Evolutionary conservation across 2,113 vertebrate genomes (phyloP).

Genomic region (Neopipo cinnamomea): DNA sequence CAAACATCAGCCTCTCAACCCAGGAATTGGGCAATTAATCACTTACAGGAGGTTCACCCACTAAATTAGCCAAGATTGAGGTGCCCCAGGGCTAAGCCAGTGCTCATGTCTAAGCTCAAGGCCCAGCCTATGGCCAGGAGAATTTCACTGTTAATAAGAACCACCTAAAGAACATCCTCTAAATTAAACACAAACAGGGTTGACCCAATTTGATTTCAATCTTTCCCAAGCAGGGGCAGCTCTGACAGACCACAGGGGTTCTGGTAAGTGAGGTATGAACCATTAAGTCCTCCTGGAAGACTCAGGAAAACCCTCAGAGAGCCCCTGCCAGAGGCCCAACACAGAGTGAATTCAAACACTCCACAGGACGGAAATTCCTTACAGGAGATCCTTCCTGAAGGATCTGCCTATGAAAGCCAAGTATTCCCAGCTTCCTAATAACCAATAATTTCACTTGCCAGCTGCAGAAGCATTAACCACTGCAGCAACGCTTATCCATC

Average conservation of each 20-base stretch:
- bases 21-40: background rate
- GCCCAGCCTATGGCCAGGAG: background rate
- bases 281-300: background rate
- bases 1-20: background rate
- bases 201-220: background rate
- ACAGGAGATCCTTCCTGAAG: background rate
- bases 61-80: background rate
- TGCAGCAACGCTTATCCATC: background rate
- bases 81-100: background rate
- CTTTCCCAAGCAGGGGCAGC: background rate
- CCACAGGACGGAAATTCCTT: background rate
- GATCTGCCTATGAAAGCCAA: background rate
- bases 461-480: background rate
- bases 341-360: background rate
- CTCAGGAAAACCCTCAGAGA: background rate
- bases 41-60: background rate
- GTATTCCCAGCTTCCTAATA: background rate
- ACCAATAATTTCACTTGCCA: background rate
- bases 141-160: background rate
- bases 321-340: background rate
- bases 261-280: background rate
- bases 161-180: background rate
- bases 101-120: background rate
- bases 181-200: background rate
- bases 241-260: background rate